Percentiles rank a stretch among this genome's conserved stretches.
Conservation (phyloP, 1,140 invertebrate genomes). For the Brevipalpus yothersi region DNA sequence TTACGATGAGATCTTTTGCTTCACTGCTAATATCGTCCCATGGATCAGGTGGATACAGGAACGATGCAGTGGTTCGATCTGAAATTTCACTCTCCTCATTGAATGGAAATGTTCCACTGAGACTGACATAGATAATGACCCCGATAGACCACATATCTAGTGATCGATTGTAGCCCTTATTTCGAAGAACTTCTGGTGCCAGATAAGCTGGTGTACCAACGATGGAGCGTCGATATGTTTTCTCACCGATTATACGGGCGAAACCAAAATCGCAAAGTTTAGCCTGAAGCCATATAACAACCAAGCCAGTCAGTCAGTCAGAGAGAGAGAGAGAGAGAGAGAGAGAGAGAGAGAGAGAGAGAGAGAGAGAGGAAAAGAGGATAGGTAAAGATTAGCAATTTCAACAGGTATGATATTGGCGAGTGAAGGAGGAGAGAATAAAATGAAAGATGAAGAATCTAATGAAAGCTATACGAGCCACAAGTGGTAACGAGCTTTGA, state of each 20-base stretch:
- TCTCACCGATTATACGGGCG: conserved; percentile 92
- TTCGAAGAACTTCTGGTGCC: conserved; percentile 89
- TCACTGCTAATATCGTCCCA: conserved; percentile 92
- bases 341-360: no score
- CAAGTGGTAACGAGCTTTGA: no score
- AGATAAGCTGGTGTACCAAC: conserved; percentile 90
- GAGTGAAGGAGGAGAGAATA: no score
- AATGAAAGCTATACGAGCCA: no score
- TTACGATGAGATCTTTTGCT: conserved; percentile 92
- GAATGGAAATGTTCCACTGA: conserved; percentile 94
- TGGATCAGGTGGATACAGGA: conserved; percentile 95
- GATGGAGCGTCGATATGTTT: conserved; percentile 83
- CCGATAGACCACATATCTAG: conserved; percentile 99
- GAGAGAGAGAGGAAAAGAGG: no score
- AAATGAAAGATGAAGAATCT: no score
- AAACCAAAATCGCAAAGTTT: conserved; percentile 98
- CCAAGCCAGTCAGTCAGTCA: no score
- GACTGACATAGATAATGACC: conserved; percentile 85
- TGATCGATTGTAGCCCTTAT: conserved; percentile 94
- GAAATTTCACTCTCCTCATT: conserved; percentile 99
- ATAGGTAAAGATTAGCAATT: no score
- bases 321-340: no score
- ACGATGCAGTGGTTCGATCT: conserved; percentile 96
- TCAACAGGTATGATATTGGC: no score
- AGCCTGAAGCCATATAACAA: conserved; percentile 26